phyloP scores from a whole-genome alignment of 2,113 vertebrate genomes.

The Dipodomys ordii region DNA sequence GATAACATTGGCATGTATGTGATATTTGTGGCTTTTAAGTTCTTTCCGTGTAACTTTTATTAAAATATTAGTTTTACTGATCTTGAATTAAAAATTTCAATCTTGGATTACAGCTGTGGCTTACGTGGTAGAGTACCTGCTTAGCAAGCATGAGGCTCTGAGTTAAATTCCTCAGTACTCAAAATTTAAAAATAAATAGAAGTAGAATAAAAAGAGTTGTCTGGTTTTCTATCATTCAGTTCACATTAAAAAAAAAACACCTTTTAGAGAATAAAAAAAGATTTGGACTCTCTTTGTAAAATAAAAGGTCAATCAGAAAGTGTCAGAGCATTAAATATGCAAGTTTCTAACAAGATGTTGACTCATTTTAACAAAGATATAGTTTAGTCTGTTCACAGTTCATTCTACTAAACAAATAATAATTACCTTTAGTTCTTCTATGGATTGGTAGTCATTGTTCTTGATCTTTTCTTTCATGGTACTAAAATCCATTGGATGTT shows the following conservation, averaged over 20 bases:
- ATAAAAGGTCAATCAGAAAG: conserved; percentile 65
- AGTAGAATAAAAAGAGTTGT: conserved; percentile 42
- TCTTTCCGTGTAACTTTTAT: neutral
- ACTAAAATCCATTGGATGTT: conserved; percentile 98
- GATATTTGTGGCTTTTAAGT: neutral
- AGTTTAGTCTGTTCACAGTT: neutral
- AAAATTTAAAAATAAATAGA: conserved; percentile 26
- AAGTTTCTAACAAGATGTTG: conserved; percentile 46
- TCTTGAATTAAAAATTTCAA: too few relatives aligned
- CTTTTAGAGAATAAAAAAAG: neutral
- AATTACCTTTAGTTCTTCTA: conserved; percentile 97
- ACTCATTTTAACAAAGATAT: neutral
- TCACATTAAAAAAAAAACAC: neutral
- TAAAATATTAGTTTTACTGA: conserved; percentile 10
- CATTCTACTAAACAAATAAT: conserved; percentile 11
- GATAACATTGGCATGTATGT: neutral
- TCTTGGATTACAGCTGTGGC: too few relatives aligned
- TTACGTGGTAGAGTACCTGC: too few relatives aligned
- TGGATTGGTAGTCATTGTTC: conserved; percentile 93
- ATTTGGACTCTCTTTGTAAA: neutral
- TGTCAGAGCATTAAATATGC: conserved; percentile 22
- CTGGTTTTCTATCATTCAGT: conserved; percentile 7
- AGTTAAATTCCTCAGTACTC: too few relatives aligned
- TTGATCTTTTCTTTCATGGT: conserved; percentile 98
- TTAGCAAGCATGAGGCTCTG: too few relatives aligned